Conservation (phyloP, 2,113 vertebrate genomes). For the Tachycineta bicolor region DNA sequence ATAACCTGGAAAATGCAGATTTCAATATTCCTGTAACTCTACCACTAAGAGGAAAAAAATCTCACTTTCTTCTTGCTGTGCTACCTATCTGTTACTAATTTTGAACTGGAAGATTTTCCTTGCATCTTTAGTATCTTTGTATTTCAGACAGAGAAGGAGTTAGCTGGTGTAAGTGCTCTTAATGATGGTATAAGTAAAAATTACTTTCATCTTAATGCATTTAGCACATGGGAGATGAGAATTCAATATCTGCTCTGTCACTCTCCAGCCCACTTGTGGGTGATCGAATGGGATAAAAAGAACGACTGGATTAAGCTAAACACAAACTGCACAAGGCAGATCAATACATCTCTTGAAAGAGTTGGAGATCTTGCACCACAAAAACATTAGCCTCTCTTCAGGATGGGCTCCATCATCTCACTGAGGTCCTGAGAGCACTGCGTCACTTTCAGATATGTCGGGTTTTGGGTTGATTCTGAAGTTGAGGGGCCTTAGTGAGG, state of each 20-base stretch:
- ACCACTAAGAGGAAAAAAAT: not conserved
- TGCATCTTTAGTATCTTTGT: not conserved
- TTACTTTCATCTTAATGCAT: slow-evolving; percentile 30
- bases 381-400: not conserved
- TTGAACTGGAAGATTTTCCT: not conserved
- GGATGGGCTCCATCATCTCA: not conserved
- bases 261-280: slow-evolving; percentile 2
- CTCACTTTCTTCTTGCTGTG: not conserved
- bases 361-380: not conserved
- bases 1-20: not conserved
- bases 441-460: not conserved
- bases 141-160: not conserved
- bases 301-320: not conserved
- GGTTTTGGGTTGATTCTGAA: not conserved
- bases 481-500: not conserved
- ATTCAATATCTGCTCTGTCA: not conserved
- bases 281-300: not conserved
- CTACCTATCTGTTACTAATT: not conserved
- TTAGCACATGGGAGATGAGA: slow-evolving; percentile 11
- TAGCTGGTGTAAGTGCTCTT: not conserved
- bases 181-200: slow-evolving; percentile 28
- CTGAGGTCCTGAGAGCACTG: not conserved
- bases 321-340: not conserved
- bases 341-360: not conserved
- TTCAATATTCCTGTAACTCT: not conserved